A percentile compares a stretch with the other conserved stretches of the same genome.
phyloP scores from a whole-genome alignment of 2,113 vertebrate genomes.

The Eulemur rufifrons region DNA sequence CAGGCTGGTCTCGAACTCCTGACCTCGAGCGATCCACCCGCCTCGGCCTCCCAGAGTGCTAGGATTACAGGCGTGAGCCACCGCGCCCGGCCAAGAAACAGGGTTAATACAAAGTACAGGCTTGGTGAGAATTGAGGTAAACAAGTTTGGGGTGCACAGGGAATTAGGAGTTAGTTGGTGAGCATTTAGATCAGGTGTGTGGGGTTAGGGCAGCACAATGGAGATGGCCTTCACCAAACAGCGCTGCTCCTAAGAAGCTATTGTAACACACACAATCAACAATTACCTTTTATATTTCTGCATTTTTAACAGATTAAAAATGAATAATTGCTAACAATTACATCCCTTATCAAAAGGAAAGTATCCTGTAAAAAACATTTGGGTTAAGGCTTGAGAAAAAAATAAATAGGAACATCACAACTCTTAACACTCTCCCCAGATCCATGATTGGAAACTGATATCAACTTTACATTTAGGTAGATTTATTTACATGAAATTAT shows the following conservation, averaged over 20 bases:
- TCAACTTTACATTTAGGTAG: background rate
- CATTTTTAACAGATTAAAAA: background rate
- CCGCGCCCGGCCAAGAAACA: no score
- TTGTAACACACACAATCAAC: background rate
- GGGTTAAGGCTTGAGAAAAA: background rate
- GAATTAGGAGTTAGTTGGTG: rapidly evolving
- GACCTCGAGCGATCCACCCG: no score
- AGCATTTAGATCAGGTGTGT: rapidly evolving
- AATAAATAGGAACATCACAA: background rate
- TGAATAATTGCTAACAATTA: background rate
- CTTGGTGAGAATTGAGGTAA: rapidly evolving
- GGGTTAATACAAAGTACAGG: background rate
- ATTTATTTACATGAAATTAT: background rate
- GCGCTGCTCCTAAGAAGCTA: background rate
- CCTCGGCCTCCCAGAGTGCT: no score
- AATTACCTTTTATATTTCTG: background rate
- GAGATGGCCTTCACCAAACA: background rate
- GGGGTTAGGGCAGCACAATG: background rate
- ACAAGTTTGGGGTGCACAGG: rapidly evolving
- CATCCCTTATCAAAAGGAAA: background rate
- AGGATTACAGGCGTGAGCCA: no score
- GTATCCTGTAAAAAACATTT: background rate
- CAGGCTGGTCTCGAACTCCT: no score
- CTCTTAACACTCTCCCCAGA: background rate
- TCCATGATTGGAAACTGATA: background rate